These are phyloP conservation scores for Brachionus koreanus DNA, from an alignment of 1,140 invertebrate species.

Conservation along the genomic window DNA sequence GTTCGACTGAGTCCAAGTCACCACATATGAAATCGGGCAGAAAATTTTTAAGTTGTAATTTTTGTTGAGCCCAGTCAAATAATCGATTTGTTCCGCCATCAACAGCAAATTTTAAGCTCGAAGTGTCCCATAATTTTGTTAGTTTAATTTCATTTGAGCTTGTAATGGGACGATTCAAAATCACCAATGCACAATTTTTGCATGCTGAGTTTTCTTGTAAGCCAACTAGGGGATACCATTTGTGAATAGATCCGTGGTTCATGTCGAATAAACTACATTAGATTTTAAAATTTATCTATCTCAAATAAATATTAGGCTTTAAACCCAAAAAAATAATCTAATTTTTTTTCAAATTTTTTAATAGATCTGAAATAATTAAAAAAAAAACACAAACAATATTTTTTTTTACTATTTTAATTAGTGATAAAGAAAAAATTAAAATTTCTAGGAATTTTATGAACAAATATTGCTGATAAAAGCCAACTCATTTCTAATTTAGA, in stretches of 20 bases:
- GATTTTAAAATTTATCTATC: neutral
- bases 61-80: neutral
- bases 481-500: no score
- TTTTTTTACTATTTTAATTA: no score
- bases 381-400: no score
- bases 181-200: neutral
- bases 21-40: conserved; percentile 28
- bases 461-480: no score
- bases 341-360: neutral
- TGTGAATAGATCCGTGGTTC: neutral
- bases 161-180: conserved; percentile 29
- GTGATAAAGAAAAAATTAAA: neutral
- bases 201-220: neutral
- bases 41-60: neutral
- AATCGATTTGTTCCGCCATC: conserved; percentile 14
- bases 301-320: neutral
- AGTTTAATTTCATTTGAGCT: neutral
- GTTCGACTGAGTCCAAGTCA: conserved; percentile 28
- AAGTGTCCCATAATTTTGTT: neutral
- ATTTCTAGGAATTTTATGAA: no score
- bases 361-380: no score
- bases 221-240: neutral
- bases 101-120: neutral
- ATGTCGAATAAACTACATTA: neutral
- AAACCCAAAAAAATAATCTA: no score